Evolutionary conservation across 92 coral and sea anemone species (phyloP), one percentile per base, ranked within the genome.

Genomic region (Zoanthus gigantus): DNA sequence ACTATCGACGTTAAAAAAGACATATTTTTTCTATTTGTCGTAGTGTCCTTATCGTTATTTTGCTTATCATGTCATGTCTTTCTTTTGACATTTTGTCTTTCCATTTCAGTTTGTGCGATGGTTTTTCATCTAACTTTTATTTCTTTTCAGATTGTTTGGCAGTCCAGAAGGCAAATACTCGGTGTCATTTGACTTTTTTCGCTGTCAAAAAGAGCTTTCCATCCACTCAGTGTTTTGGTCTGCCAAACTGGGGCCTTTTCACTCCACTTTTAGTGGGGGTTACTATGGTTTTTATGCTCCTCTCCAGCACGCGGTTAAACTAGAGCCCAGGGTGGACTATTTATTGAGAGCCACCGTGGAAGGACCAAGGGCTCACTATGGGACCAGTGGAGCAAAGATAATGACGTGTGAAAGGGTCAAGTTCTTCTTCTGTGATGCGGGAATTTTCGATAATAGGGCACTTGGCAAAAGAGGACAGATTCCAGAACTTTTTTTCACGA

Each of bases 141-240:
- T 81, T 23, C 23, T n/a, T 8, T 28, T 71, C 44, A 81, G 85
- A 60, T 66, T 81, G 42, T 81, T 81, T 42, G 85, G 85, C 44
- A 81, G 85, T 47, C 75, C 85, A 2, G 85, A 32, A 28, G 10
- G 74, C 60, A 81, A 46, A 45, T 81, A 81, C 58, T 46, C 56
- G 8, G 85, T 81, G 23, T 65, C 85, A 7, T 46, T 81, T 47
- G 74, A 81, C 61, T 81, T 81, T 68, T 81, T 65, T 50, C 85
- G 85, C 45, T 81, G 85, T 30, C 85, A 81, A 74, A 81, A 81
- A 42, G 75, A 81, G 48, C 85, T 81, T 23, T 81, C 85, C 15
- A 81, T 81, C 45, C 85, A 81, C 63, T 81, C 85, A 12, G 74
- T 81, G 15, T 81, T 81, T 73, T 81, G 85, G 85, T 81, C 85